phyloP scores from a whole-genome alignment of 92 coral and sea anemone species.

The Heliopora coerulea region DNA sequence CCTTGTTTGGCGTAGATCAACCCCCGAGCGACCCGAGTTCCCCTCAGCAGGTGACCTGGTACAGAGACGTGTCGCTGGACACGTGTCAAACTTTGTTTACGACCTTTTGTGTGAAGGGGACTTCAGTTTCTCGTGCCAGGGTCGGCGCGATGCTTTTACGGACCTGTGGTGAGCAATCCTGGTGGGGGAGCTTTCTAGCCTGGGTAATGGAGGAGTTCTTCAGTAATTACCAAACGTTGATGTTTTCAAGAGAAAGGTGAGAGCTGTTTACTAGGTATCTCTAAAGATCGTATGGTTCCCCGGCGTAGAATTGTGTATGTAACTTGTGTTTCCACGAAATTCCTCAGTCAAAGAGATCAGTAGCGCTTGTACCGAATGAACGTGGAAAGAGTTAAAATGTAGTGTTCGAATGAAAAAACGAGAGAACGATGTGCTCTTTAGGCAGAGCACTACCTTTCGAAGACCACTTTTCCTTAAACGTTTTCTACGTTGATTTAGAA shows the following conservation, averaged over 20 bases:
- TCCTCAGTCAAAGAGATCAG: too few species aligned
- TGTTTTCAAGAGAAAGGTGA: conserved; percentile 91
- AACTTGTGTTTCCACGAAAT: too few species aligned
- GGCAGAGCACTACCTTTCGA: too few species aligned
- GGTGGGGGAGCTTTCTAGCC: conserved; percentile 98
- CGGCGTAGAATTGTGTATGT: too few species aligned
- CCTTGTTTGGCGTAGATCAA: conserved; percentile 65
- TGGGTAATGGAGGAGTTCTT: conserved; percentile 85
- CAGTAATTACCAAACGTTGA: conserved; percentile 67
- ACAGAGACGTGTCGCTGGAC: conserved; percentile 56
- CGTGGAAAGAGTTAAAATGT: too few species aligned
- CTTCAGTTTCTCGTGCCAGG: conserved; percentile 74
- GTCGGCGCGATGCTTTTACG: conserved; percentile 86
- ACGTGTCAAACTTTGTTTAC: conserved; percentile 82
- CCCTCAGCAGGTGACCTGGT: conserved; percentile 53
- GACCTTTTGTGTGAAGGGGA: conserved; percentile 84
- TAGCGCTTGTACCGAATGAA: too few species aligned
- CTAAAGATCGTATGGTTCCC: too few species aligned
- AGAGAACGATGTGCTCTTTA: too few species aligned
- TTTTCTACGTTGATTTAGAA: too few species aligned
- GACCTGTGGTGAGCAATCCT: conserved; percentile 72
- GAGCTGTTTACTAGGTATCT: too few species aligned
- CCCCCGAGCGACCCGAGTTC: conserved; percentile 62
- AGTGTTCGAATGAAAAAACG: too few species aligned
- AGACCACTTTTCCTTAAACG: too few species aligned